Base-by-base conservation (phyloP, 2,888 invertebrate species). In the Macrosiphum euphorbiae region DNA sequence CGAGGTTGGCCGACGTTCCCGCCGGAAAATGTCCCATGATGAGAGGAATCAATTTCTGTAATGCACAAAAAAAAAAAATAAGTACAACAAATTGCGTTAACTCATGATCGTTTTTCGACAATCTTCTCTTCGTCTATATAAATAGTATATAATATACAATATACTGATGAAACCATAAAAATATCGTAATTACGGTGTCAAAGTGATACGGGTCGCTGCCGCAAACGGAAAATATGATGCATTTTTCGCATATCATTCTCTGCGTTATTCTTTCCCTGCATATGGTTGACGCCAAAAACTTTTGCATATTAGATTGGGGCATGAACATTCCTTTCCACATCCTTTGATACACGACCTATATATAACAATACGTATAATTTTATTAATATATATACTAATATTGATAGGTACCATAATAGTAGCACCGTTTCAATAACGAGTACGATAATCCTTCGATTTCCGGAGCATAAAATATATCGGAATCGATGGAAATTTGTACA, bases 11-110 rank as follows among this genome's bases (percentile, higher is more conserved):
- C 0, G 98, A 98, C 0, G 97, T 97, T 0, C 98, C 98, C 0
- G 98, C 97, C 0, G 98, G 98, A 1, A 96, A 96, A 95, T 98
- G 97, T 20, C 96, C 96, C 85, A 98, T 95, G 94, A 98, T 97
- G 0, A 97, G 96, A 0, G 98, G 97, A 91, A 98, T 95, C 94
- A 98, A 95, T 55, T 96, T 96, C 96, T 97, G 28, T 96, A 96
- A 1, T 96, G 96, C 2, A 78, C 35, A 78, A 20, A 41, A 41
- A 78, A 13, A n/a, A 67, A n/a, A 67, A 7, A 35, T 67, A 94
- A 58, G 55, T 55, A 86, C 28, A 26, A 78, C n/a, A n/a, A n/a
- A 28, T 44, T 13, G 35, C 28, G 3, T 55, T 44, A n/a, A 24
- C 35, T 90, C 20, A 1, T 7, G 5, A 41, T 8, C 35, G 55